A percentile compares a stretch with the other conserved stretches of the same genome.
Conservation (phyloP, 2,797 vertebrate genomes). For the Huso huso region DNA sequence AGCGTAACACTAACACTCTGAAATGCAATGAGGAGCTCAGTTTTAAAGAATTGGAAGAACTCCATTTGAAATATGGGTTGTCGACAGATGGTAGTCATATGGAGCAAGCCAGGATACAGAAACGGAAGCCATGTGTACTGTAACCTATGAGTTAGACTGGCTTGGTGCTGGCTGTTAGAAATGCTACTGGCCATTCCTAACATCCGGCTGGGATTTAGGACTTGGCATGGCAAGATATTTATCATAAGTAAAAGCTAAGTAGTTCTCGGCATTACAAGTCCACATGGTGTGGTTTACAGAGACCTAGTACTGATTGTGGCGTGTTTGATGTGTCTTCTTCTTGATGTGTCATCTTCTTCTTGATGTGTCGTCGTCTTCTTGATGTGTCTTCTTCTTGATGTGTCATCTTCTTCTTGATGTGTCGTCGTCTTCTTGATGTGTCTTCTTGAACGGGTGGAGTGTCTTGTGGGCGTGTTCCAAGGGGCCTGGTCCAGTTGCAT, state of each 20-base stretch:
- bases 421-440: not conserved
- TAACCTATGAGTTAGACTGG: too few species aligned
- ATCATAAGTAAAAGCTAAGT: not conserved
- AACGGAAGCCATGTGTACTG: not conserved
- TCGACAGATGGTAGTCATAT: conserved; percentile 30
- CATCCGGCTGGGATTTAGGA: not conserved
- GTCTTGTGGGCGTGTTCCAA: not conserved
- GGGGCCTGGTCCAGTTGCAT: not conserved
- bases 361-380: too few species aligned
- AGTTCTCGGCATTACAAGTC: not conserved
- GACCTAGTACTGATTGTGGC: not conserved
- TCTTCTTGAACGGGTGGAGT: not conserved
- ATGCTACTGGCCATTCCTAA: too few species aligned
- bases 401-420: too few species aligned
- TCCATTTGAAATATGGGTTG: not conserved
- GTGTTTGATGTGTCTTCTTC: not conserved
- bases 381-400: too few species aligned
- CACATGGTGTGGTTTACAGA: not conserved
- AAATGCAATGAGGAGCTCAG: conserved; percentile 47
- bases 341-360: too few species aligned
- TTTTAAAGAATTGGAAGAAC: too few species aligned
- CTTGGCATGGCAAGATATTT: not conserved
- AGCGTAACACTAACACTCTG: conserved; percentile 34
- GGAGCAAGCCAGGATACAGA: conserved; percentile 17
- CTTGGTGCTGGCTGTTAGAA: too few species aligned